A percentile compares a stretch with the other conserved stretches of the same genome.
phyloP scores from a whole-genome alignment of 2,113 vertebrate species.

The Alligator sinensis region DNA sequence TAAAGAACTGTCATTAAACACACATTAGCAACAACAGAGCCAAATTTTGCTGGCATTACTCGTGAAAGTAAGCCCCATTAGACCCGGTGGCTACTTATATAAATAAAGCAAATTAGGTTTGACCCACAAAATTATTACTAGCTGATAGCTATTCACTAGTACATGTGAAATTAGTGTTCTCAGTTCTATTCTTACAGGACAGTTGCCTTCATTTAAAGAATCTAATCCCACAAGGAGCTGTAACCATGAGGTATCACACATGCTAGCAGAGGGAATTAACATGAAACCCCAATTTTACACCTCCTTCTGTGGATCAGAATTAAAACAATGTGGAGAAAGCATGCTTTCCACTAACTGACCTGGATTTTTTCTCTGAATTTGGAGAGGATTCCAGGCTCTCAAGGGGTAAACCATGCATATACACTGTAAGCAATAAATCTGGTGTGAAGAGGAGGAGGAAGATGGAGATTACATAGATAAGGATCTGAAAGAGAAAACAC shows the following conservation, averaged over 20 bases:
- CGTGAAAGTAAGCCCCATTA: accelerated
- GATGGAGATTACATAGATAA: constrained; percentile 30
- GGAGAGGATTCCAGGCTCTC: neutral
- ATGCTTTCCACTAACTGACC: neutral
- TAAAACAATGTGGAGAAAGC: neutral
- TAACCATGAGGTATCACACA: too few species aligned
- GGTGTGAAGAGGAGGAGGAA: constrained; percentile 4
- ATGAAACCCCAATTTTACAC: neutral
- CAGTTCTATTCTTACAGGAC: neutral
- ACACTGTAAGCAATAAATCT: accelerated
- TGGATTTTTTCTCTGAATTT: neutral
- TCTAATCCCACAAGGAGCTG: too few species aligned
- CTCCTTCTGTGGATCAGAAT: neutral
- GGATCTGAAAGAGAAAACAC: constrained; percentile 34
- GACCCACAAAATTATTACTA: neutral
- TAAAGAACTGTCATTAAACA: neutral
- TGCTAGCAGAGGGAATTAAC: neutral
- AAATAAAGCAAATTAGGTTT: neutral
- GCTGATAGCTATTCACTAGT: neutral
- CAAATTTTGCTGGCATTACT: neutral
- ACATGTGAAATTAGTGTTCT: neutral
- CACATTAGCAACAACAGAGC: neutral
- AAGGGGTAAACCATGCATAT: neutral
- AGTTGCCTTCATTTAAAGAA: neutral
- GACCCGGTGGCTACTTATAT: neutral